Conservation (phyloP, 2,888 invertebrate species). For the Conchocele bisecta region DNA sequence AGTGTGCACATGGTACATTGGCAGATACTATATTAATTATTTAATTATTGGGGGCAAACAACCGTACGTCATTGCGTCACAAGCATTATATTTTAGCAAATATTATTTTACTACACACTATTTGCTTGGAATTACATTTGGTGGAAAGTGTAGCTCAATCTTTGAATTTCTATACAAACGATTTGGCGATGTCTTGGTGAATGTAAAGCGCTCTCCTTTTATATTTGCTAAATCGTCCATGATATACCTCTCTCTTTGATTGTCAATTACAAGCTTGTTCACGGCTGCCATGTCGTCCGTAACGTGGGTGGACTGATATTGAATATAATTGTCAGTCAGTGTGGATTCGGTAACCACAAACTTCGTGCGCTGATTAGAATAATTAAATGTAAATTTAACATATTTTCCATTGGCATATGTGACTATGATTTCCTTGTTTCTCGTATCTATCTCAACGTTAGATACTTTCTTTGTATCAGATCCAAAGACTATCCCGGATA, state of each 20-base stretch:
- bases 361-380: conserved; percentile 6
- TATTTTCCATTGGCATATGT: conserved; percentile 5
- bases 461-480: background rate
- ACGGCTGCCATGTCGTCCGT: conserved; percentile 29
- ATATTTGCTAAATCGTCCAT: conserved; percentile 11
- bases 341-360: conserved; percentile 3
- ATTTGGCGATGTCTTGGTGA: conserved; percentile 38
- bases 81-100: no score
- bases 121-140: conserved; percentile 3
- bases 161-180: conserved; percentile 20
- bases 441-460: background rate
- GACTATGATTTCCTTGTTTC: background rate
- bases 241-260: background rate
- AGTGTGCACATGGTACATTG: no score
- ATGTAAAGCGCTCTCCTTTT: conserved; percentile 19
- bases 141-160: conserved; percentile 19
- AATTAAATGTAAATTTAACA: background rate
- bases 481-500: conserved; percentile 18
- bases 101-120: no score
- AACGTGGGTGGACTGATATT: conserved; percentile 29
- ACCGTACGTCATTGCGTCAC: no score
- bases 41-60: no score
- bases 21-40: no score
- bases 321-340: conserved; percentile 2
- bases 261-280: conserved; percentile 10